Evolutionary conservation across 2,113 vertebrate species (phyloP).

Genomic region (Rafetus swinhoei): DNA sequence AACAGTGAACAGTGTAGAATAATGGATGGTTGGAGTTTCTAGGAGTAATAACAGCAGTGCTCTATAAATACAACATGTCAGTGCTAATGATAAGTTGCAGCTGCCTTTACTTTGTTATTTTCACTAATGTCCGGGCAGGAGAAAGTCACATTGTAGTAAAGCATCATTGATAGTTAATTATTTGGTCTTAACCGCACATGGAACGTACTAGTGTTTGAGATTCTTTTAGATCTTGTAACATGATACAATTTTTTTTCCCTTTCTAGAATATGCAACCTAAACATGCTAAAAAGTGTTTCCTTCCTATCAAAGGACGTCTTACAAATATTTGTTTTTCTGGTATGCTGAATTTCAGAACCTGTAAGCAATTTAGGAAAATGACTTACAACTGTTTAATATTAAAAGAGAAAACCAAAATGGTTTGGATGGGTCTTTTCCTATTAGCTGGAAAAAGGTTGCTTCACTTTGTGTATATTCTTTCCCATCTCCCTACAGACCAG

Average conservation of each 20-base stretch:
- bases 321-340: not conserved
- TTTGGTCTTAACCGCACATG: not conserved
- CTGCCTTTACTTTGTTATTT: not conserved
- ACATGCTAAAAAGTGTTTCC: not conserved
- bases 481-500: not conserved
- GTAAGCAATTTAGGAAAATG: not conserved
- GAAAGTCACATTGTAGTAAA: not conserved
- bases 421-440: not conserved
- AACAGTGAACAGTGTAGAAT: not conserved
- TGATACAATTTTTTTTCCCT: not conserved
- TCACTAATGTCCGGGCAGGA: not conserved
- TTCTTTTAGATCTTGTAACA: not conserved
- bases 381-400: not conserved
- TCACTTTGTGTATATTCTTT: not conserved
- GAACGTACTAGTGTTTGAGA: not conserved
- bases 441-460: conserved; percentile 14
- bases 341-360: rapidly evolving
- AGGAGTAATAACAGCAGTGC: not conserved
- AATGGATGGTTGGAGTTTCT: not conserved
- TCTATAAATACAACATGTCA: not conserved
- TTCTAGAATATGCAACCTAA: not conserved
- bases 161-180: not conserved
- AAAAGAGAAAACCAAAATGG: not conserved
- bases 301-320: rapidly evolving
- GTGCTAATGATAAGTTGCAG: not conserved